Evolutionary conservation across 2,113 vertebrate species (phyloP).

Genomic region (Lophotis ruficrista): DNA sequence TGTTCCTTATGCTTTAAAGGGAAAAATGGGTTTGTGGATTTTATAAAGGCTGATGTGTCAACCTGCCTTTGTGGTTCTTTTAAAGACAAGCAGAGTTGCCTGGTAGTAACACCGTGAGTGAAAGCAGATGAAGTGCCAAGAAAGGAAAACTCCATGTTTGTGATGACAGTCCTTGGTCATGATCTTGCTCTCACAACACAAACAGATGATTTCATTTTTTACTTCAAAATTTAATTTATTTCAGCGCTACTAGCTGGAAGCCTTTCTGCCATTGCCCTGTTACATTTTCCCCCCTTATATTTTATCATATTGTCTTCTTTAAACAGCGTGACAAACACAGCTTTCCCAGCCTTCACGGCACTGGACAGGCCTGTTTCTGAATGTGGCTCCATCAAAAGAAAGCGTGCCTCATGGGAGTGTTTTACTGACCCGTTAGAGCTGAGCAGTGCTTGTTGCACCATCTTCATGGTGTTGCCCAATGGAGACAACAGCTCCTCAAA

Average conservation of each 20-base stretch:
- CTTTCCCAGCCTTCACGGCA: not conserved
- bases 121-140: not conserved
- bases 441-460: not conserved
- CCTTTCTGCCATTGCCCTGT: not conserved
- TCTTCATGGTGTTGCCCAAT: not conserved
- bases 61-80: not conserved
- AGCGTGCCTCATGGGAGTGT: not conserved
- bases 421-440: not conserved
- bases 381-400: not conserved
- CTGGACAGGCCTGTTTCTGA: not conserved
- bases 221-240: not conserved
- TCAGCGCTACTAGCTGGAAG: not conserved
- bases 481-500: not conserved
- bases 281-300: not conserved
- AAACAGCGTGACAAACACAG: not conserved
- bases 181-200: not conserved
- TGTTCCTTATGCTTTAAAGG: slow-evolving; percentile 38
- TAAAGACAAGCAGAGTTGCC: not conserved
- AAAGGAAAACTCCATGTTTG: not conserved
- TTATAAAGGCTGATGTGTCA: slow-evolving; percentile 36
- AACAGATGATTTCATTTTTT: not conserved
- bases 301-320: not conserved
- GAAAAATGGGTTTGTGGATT: slow-evolving; percentile 44
- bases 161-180: not conserved
- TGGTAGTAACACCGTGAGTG: not conserved